These are phyloP conservation scores for Stegastes partitus DNA, from an alignment of 2,113 vertebrate species.

Conservation along the genomic window DNA sequence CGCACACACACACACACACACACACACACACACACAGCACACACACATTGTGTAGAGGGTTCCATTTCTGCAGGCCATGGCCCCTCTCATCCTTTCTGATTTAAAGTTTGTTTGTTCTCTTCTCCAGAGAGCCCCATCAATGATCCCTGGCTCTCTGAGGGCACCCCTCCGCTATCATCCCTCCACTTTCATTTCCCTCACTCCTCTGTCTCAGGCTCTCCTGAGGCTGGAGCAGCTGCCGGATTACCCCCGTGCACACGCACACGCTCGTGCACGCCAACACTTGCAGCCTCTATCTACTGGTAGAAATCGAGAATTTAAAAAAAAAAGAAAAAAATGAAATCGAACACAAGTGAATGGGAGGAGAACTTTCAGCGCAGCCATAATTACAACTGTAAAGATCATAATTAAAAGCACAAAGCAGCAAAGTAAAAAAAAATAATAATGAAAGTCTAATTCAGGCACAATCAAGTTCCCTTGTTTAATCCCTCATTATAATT, in stretches of 20 bases:
- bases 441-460: constrained; percentile 7
- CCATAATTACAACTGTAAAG: constrained; percentile 9
- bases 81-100: constrained; percentile 83
- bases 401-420: constrained; percentile 20
- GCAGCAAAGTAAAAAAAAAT: constrained; percentile 11
- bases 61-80: constrained; percentile 80
- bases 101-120: constrained; percentile 86
- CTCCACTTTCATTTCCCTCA: constrained; percentile 82
- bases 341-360: constrained; percentile 10
- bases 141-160: constrained; percentile 81
- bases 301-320: constrained; percentile 37
- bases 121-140: constrained; percentile 80
- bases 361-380: neutral
- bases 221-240: constrained; percentile 62
- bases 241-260: constrained; percentile 40
- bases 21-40: constrained; percentile 24
- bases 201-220: constrained; percentile 70
- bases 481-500: constrained; percentile 50
- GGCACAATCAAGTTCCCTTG: constrained; percentile 17
- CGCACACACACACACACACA: constrained; percentile 5
- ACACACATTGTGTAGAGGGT: constrained; percentile 62
- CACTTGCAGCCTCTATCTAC: constrained; percentile 23
- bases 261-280: constrained; percentile 14
- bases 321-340: constrained; percentile 15
- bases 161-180: constrained; percentile 74